Evolutionary conservation across 2,888 invertebrate genomes (phyloP), one percentile per base, ranked within the genome.

Genomic region (Lasioglossum lativentre): DNA sequence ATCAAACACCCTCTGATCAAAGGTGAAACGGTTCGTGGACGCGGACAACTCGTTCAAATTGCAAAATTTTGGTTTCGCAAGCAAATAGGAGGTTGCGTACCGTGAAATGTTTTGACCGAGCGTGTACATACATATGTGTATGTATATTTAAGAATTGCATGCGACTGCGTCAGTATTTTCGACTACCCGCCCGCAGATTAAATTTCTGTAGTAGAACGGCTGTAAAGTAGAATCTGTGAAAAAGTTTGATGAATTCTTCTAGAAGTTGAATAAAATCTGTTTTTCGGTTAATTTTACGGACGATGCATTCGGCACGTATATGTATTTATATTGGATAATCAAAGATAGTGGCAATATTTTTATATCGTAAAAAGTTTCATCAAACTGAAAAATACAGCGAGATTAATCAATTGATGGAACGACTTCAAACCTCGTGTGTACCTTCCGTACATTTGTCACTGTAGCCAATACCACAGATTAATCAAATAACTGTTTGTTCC

Each of bases 181-280:
- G 19, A 14, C 30, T 27, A n/a, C n/a, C 70, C 23, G 23, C 10
- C 23, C 71, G 38, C 66, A 59, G 52, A 77, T 83, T 80, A 85
- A 76, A 83, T 77, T 80, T 83, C 47, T 27, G 30, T 27, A 38
- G 76, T n/a, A 34, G 38, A 40, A n/a, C n/a, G 34, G 12, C n/a
- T n/a, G 12, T 4, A 12, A 30, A 75, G 47, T 14, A 40, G 63
- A 78, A 78, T 80, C 71, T n/a, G 72, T 59, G 52, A 63, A 73
- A 85, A 81, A 73, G 52, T 63, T 78, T 78, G 27, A 38, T 40
- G 75, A 85, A 81, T 85, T 75, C 27, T 56, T 34, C n/a, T 14
- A 14, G 30, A 75, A n/a, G 47, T 78, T 52, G 75, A 86, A 80
- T 78, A 71, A 66, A 78, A 66, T 71, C 77, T 42, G 56, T 63